phyloP scores from a whole-genome alignment of 2,797 vertebrate genomes.

The Chromobotia macracanthus region DNA sequence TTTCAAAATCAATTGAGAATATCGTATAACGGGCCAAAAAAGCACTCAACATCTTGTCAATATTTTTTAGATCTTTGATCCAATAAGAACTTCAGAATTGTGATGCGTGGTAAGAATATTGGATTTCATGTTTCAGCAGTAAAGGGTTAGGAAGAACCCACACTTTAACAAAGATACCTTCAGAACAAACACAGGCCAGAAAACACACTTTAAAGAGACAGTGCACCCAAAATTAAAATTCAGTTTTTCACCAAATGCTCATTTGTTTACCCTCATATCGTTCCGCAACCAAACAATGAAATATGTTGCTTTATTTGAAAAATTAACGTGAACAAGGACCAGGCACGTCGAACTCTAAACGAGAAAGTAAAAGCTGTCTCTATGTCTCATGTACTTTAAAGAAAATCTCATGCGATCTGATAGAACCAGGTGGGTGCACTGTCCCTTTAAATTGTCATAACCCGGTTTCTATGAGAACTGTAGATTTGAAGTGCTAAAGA shows the following conservation, averaged over 20 bases:
- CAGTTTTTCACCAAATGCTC: too few relatives aligned
- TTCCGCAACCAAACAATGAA: too few relatives aligned
- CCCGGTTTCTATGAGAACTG: background rate
- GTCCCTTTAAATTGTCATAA: background rate
- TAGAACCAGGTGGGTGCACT: background rate
- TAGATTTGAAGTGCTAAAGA: background rate
- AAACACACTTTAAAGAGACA: background rate
- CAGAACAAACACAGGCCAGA: background rate
- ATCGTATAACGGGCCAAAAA: background rate
- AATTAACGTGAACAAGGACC: too few relatives aligned
- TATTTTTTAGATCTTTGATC: background rate
- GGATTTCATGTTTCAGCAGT: background rate
- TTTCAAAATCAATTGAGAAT: slow-evolving; percentile 2
- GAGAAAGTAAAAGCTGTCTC: too few relatives aligned
- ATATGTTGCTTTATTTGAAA: too few relatives aligned
- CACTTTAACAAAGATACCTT: background rate
- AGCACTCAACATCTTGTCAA: background rate
- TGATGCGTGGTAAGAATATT: background rate
- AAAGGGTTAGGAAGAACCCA: background rate
- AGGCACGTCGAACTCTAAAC: too few relatives aligned
- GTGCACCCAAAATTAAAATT: too few relatives aligned
- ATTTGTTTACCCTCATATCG: too few relatives aligned
- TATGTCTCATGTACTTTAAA: too few relatives aligned
- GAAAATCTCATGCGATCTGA: too few relatives aligned
- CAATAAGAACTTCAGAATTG: background rate